Percentiles rank a stretch among this genome's conserved stretches.
phyloP scores from a whole-genome alignment of 2,113 vertebrate species.

The Corythaixoides concolor region DNA sequence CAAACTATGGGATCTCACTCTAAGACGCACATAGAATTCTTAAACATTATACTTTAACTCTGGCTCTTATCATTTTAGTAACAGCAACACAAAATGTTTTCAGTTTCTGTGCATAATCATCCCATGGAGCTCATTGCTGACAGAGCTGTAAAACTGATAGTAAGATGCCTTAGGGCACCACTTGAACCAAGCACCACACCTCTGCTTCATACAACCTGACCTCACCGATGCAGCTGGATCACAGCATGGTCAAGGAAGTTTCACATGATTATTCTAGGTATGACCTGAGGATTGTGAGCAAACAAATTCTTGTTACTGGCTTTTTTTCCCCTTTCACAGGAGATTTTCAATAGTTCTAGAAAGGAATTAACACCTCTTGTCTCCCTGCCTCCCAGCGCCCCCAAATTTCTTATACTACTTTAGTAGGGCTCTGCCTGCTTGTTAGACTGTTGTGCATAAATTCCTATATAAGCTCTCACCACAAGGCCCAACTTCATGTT shows the following conservation, averaged over 20 bases:
- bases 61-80: neutral
- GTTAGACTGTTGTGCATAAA: neutral
- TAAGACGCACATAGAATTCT: rapidly evolving
- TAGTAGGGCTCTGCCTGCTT: neutral
- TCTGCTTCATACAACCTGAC: neutral
- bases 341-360: neutral
- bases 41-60: neutral
- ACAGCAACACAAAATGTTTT: neutral
- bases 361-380: neutral
- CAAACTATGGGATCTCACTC: neutral
- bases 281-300: neutral
- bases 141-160: neutral
- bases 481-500: neutral
- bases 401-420: neutral
- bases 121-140: neutral
- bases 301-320: neutral
- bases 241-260: neutral
- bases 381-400: neutral
- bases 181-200: neutral
- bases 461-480: neutral
- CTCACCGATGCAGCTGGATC: neutral
- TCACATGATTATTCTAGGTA: neutral
- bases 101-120: neutral
- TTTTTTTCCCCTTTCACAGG: neutral
- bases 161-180: neutral